These are phyloP conservation scores for Vanessa tameamea DNA, from an alignment of 1,140 invertebrate genomes.

Conservation along the genomic window DNA sequence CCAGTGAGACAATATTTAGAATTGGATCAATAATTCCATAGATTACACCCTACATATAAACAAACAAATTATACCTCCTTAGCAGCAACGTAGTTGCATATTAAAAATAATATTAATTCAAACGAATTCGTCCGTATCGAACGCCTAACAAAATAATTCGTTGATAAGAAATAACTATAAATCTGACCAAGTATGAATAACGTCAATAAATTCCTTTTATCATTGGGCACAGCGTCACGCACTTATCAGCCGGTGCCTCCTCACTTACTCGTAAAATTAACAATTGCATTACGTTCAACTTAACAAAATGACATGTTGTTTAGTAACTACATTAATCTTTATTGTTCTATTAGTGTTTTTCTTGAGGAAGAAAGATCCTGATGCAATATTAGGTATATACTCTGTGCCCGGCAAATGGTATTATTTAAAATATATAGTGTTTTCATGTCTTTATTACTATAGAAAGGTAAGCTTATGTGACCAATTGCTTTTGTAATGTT, in stretches of 20 bases:
- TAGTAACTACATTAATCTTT: conserved; percentile 27
- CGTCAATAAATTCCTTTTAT: conserved; percentile 1
- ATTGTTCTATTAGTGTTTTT: conserved; percentile 46
- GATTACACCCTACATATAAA: too few relatives aligned
- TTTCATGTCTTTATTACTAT: conserved; percentile 80
- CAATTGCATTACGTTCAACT: background rate
- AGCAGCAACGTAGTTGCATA: too few relatives aligned
- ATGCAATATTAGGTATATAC: conserved; percentile 83
- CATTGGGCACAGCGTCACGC: conserved; percentile 1
- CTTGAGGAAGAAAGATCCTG: conserved; percentile 60
- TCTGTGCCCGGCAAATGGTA: conserved; percentile 83
- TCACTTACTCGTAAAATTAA: background rate
- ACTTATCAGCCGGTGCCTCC: conserved; percentile 16
- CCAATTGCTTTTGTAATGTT: background rate
- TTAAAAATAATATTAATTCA: background rate
- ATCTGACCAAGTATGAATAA: conserved; percentile 15
- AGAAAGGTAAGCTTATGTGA: conserved; percentile 74
- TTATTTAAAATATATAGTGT: conserved; percentile 82
- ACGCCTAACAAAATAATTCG: background rate
- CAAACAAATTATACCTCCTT: too few relatives aligned
- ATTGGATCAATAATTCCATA: too few relatives aligned
- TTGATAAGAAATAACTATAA: conserved; percentile 5
- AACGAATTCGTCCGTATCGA: background rate
- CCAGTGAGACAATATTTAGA: too few relatives aligned
- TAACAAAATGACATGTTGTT: conserved; percentile 37